Conservation (phyloP, 1,140 invertebrate species). For the Drosophila nebulosa region DNA sequence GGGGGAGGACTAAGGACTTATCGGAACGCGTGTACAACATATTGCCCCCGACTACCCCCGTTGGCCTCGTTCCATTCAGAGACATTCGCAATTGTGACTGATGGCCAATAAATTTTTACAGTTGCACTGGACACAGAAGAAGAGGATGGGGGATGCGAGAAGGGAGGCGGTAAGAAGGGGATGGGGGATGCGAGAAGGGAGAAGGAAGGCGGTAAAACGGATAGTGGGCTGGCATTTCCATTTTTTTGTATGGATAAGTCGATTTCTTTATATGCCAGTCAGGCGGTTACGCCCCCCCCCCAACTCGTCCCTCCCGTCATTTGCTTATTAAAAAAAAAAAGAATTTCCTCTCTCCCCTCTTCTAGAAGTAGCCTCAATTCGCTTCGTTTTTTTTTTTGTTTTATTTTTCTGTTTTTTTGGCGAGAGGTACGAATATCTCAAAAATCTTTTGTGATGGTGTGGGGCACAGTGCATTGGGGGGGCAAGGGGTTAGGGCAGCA, state of each 20-base stretch:
- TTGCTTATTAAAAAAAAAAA: slow-evolving; percentile 44
- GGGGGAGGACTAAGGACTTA: slow-evolving; percentile 28
- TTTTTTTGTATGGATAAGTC: slow-evolving; percentile 3
- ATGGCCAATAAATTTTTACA: slow-evolving; percentile 77
- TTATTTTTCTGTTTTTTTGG: too few species aligned
- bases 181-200: neutral
- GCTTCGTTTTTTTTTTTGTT: too few species aligned
- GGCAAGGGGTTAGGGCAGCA: neutral
- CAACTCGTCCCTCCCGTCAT: neutral
- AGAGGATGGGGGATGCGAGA: slow-evolving; percentile 4
- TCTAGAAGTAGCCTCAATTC: too few species aligned
- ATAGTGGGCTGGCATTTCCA: slow-evolving; percentile 18
- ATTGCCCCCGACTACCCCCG: slow-evolving; percentile 49
- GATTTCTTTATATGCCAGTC: slow-evolving; percentile 28
- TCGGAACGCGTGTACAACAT: slow-evolving; percentile 69
- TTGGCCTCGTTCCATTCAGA: slow-evolving; percentile 21
- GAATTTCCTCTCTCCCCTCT: too few species aligned
- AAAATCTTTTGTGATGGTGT: neutral
- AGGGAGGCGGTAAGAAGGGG: slow-evolving; percentile 1
- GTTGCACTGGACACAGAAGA: slow-evolving; percentile 58
- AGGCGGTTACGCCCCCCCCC: neutral
- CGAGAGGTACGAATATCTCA: neutral
- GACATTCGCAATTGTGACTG: slow-evolving; percentile 71
- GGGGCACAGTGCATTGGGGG: neutral
- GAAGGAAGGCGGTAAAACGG: neutral